Evolutionary conservation across 2,113 vertebrate genomes (phyloP).

Genomic region (Callipepla squamata): DNA sequence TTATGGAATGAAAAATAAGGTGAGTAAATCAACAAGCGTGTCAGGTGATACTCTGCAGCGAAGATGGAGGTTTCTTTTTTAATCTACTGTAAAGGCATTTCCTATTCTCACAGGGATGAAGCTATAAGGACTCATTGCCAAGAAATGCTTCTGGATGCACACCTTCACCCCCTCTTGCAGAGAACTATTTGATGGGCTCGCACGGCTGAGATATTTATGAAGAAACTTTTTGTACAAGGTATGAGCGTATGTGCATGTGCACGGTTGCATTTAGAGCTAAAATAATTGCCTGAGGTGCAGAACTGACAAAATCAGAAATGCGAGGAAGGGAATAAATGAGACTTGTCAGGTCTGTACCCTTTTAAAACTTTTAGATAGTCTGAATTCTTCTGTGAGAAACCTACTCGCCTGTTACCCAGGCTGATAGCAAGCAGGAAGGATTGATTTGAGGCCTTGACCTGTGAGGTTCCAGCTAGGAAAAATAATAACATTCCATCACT

Average conservation of each 20-base stretch:
- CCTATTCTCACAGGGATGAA: not conserved
- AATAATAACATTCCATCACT: not conserved
- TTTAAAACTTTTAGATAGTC: not conserved
- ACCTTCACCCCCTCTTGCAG: not conserved
- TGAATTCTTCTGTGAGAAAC: not conserved
- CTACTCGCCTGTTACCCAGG: not conserved
- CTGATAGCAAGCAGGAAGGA: not conserved
- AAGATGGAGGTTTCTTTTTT: slow-evolving; percentile 41
- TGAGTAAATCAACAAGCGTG: slow-evolving; percentile 27
- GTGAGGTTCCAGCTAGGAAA: not conserved
- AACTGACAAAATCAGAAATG: not conserved
- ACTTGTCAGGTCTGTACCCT: not conserved
- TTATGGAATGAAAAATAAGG: slow-evolving; percentile 43
- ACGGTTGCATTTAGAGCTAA: not conserved
- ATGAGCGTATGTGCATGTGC: not conserved
- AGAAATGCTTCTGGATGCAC: not conserved
- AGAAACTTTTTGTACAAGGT: not conserved
- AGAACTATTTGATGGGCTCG: not conserved
- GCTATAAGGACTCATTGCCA: not conserved
- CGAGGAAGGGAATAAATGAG: not conserved
- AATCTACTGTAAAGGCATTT: slow-evolving; percentile 36
- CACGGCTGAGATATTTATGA: not conserved
- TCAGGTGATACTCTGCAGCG: not conserved
- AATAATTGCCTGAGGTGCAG: not conserved
- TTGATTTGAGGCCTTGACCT: not conserved